phyloP scores from a whole-genome alignment of 2,113 vertebrate species.

The Motacilla alba region DNA sequence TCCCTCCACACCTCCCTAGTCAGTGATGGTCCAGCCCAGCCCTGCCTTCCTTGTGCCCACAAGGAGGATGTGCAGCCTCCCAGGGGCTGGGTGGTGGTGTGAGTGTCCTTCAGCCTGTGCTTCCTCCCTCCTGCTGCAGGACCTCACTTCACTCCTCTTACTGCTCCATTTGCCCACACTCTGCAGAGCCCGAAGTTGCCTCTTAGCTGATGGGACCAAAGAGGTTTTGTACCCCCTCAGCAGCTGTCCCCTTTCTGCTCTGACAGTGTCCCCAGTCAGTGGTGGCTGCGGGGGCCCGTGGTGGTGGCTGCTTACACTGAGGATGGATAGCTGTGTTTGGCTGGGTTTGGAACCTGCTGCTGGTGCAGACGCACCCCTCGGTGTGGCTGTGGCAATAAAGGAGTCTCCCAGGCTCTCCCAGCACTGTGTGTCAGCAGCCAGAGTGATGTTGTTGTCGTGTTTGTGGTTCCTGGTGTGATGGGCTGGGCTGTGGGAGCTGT shows the following conservation, averaged over 20 bases:
- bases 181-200: neutral
- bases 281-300: rapidly evolving
- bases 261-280: neutral
- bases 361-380: neutral
- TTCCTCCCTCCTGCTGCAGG: neutral
- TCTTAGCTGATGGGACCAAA: neutral
- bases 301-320: neutral
- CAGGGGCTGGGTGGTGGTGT: neutral
- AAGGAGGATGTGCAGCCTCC: rapidly evolving
- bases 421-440: neutral
- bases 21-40: neutral
- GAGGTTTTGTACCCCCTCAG: neutral
- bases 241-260: neutral
- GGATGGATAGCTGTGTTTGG: neutral
- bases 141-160: neutral
- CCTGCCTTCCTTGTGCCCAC: neutral
- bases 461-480: neutral
- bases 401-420: neutral
- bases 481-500: rapidly evolving
- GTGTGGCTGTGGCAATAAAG: neutral
- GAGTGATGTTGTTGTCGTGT: neutral
- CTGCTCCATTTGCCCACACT: rapidly evolving
- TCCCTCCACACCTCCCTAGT: neutral
- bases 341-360: neutral
- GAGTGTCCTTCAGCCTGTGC: neutral